Evolutionary conservation across 2,888 invertebrate species (phyloP), one percentile per base, ranked within the genome.

Genomic region (Chrysina gloriosa): DNA sequence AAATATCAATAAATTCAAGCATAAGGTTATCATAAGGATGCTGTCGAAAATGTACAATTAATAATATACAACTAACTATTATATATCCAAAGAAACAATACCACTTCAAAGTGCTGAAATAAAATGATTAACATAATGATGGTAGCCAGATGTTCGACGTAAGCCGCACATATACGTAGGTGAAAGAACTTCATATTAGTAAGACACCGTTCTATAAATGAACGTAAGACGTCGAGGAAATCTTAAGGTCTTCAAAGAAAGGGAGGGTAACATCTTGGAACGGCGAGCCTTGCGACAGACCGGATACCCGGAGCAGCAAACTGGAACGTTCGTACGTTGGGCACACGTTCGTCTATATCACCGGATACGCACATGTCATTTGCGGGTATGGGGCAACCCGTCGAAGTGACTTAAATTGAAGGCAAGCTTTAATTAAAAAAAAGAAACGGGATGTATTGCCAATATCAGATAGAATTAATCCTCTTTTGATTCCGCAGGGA

Each of bases 201-300:
- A 5, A 5, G 6, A 6, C 3, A 6, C 19, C 42, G 14, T 2
- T 6, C 7, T 21, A 45, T 19, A 45, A 45, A 45, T 21, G 5
- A 7, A 7, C 11, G 39, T 25, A 39, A 58, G 25, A 39, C 58
- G 39, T 42, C 14, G 58, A 5, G 14, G 29, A 39, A 25, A 58
- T 48, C 63, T 48, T 63, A 63, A 63, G 34, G 19, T 16, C 31
- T 25, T n/a, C n/a, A 23, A 48, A 34, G 34, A 39, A 63, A 19
- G 27, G 56, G 52, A 45, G 50, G 58, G 48, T 65, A 52, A 63
- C 54, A 54, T 64, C 67, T 69, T 61, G 52, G 50, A 45, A 58
- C 48, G 16, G 54, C 68, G 34, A 48, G 70, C 39, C 65, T 69
- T 69, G 69, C 71, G 70, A 72, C 72, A 69, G 29, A 67, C 68